Percentiles rank a stretch among this genome's conserved stretches.
These are phyloP conservation scores for Lysandra coridon DNA, from an alignment of 2,888 invertebrate genomes.

Conservation along the genomic window DNA sequence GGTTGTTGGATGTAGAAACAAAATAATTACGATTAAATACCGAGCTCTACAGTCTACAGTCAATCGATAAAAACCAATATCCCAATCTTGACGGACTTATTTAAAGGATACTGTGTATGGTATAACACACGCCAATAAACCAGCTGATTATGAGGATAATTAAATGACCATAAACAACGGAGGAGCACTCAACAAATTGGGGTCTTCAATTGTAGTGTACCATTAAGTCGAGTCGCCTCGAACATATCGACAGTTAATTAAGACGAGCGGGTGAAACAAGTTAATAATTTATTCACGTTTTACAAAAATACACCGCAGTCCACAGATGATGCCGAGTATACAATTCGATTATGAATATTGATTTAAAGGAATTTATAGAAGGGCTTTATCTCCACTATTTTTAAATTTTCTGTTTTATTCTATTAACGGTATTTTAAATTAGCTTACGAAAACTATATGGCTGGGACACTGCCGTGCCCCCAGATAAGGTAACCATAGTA, in stretches of 20 bases:
- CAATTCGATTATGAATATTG: not conserved
- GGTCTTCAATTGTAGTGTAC: not conserved
- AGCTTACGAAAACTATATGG: too few relatives aligned
- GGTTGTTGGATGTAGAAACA: not conserved
- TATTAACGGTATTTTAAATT: too few relatives aligned
- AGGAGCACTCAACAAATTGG: not conserved
- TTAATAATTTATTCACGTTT: conserved; percentile 1
- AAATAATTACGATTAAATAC: not conserved
- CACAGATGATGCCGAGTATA: not conserved
- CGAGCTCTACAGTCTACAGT: not conserved
- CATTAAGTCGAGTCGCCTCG: not conserved
- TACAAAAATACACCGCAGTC: not conserved
- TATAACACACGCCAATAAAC: conserved; percentile 4
- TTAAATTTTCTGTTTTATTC: too few relatives aligned
- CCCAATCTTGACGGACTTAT: not conserved
- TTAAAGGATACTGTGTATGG: not conserved
- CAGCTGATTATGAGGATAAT: not conserved
- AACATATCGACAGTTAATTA: conserved; percentile 15
- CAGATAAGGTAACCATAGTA: too few relatives aligned
- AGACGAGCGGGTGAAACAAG: conserved; percentile 5
- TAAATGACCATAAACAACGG: conserved; percentile 16
- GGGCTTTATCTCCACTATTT: too few relatives aligned
- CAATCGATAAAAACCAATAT: not conserved
- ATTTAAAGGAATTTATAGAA: too few relatives aligned
- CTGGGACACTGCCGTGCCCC: too few relatives aligned